A percentile compares a stretch with the other conserved stretches of the same genome.
Evolutionary conservation across 2,888 invertebrate genomes (phyloP).

Genomic region (Spatulosminthurus flaviceps): DNA sequence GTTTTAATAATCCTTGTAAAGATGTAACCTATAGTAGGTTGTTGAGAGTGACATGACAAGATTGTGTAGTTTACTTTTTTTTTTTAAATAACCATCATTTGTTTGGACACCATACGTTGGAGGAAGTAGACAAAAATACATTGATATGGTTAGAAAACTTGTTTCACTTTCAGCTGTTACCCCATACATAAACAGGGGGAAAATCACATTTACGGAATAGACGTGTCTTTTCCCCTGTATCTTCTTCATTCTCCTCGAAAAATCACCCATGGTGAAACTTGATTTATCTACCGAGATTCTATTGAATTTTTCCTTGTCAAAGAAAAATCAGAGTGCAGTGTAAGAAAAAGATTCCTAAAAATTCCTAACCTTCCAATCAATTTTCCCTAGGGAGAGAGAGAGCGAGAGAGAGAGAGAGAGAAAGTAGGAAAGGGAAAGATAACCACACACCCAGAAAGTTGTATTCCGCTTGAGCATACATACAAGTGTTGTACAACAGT

Average conservation of each 20-base stretch:
- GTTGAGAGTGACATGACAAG: background rate
- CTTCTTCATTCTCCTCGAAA: background rate
- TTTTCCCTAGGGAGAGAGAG: background rate
- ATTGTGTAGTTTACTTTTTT: background rate
- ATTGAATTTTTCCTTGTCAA: constrained; percentile 34
- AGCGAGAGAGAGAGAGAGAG: background rate
- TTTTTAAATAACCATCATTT: background rate
- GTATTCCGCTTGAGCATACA: too few relatives aligned
- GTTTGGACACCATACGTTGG: background rate
- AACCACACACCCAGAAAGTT: background rate
- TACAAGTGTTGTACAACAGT: too few relatives aligned
- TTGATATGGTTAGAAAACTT: constrained; percentile 1
- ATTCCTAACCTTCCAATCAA: constrained; percentile 26
- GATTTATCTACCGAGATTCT: constrained; percentile 24
- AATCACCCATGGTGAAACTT: constrained; percentile 4
- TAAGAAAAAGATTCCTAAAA: constrained; percentile 27
- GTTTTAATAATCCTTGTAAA: too few relatives aligned
- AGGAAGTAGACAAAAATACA: too few relatives aligned
- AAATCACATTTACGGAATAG: too few relatives aligned
- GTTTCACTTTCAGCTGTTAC: constrained; percentile 19
- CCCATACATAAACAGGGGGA: background rate
- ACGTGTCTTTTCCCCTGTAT: background rate
- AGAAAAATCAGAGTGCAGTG: constrained; percentile 4
- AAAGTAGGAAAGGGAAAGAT: background rate
- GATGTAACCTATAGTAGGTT: too few relatives aligned